Percentiles rank a stretch among this genome's conserved stretches.
Conservation (phyloP, 2,888 invertebrate genomes). For the Nomada hirtipes region DNA sequence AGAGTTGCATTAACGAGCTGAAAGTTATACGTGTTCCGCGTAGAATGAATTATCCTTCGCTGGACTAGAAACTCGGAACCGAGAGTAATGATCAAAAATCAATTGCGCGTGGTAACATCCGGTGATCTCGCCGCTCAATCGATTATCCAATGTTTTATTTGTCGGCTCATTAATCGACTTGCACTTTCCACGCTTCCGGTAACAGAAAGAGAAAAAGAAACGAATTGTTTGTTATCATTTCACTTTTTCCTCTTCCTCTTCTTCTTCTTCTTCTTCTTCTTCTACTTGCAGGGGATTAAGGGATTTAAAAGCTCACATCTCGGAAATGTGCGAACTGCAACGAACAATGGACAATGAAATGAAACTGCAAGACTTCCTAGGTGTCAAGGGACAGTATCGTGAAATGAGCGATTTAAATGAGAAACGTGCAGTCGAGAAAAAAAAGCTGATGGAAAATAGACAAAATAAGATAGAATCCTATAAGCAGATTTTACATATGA, state of each 20-base stretch:
- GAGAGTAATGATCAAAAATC: slow-evolving; percentile 46
- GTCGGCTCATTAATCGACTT: slow-evolving; percentile 10
- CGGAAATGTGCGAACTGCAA: slow-evolving; percentile 95
- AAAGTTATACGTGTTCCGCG: slow-evolving; percentile 53
- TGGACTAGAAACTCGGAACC: slow-evolving; percentile 65
- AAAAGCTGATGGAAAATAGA: slow-evolving; percentile 88
- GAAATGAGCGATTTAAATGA: slow-evolving; percentile 90
- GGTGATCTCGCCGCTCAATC: slow-evolving; percentile 39
- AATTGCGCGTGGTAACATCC: slow-evolving; percentile 60
- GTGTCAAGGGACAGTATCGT: slow-evolving; percentile 92
- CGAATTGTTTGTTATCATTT: not conserved
- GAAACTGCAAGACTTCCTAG: slow-evolving; percentile 93
- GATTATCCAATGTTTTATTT: slow-evolving; percentile 49
- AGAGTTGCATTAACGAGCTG: slow-evolving; percentile 45
- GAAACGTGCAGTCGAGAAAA: slow-evolving; percentile 89
- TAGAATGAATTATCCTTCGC: slow-evolving; percentile 23
- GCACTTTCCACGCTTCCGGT: slow-evolving; percentile 28
- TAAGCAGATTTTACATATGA: slow-evolving; percentile 90
- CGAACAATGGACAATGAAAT: slow-evolving; percentile 94
- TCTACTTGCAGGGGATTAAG: slow-evolving; percentile 84
- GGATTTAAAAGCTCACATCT: slow-evolving; percentile 85
- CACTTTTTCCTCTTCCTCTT: not conserved
- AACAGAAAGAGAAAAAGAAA: not conserved
- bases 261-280: not conserved
- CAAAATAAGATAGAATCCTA: slow-evolving; percentile 90